Evolutionary conservation across 1,140 invertebrate genomes (phyloP).

Genomic region (Conus betulinus): DNA sequence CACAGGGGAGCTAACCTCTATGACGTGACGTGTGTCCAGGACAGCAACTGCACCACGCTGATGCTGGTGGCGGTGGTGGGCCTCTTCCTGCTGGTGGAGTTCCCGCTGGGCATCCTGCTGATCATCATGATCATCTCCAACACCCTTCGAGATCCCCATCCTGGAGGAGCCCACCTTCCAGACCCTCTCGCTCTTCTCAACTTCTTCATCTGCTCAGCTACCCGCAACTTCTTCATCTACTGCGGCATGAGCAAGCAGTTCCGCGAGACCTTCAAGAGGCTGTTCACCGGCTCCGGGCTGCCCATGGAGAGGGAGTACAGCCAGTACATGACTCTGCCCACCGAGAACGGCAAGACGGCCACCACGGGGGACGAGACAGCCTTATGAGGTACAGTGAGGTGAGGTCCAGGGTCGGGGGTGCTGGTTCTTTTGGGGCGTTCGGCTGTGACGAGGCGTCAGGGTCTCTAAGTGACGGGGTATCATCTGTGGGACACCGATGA

Average conservation of each 20-base stretch:
- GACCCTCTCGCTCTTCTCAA: slow-evolving; percentile 79
- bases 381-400: slow-evolving; percentile 43
- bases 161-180: slow-evolving; percentile 43
- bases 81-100: slow-evolving; percentile 92
- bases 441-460: no score
- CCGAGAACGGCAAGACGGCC: slow-evolving; percentile 66
- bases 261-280: slow-evolving; percentile 92
- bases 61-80: slow-evolving; percentile 97
- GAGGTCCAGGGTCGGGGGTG: no score
- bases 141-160: slow-evolving; percentile 76
- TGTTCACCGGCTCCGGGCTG: slow-evolving; percentile 79
- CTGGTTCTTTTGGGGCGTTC: no score
- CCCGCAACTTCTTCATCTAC: slow-evolving; percentile 96
- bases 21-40: slow-evolving; percentile 68
- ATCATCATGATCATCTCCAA: slow-evolving; percentile 89
- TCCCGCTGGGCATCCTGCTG: slow-evolving; percentile 86
- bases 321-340: slow-evolving; percentile 69
- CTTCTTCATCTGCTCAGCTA: slow-evolving; percentile 82
- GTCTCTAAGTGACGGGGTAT: no score
- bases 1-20: no score
- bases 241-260: slow-evolving; percentile 96
- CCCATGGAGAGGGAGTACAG: slow-evolving; percentile 66
- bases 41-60: slow-evolving; percentile 93
- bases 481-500: no score
- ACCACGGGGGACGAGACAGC: slow-evolving; percentile 65